These are phyloP conservation scores for Ariolimax columbianus DNA, from an alignment of 2,888 invertebrate species.

Conservation along the genomic window DNA sequence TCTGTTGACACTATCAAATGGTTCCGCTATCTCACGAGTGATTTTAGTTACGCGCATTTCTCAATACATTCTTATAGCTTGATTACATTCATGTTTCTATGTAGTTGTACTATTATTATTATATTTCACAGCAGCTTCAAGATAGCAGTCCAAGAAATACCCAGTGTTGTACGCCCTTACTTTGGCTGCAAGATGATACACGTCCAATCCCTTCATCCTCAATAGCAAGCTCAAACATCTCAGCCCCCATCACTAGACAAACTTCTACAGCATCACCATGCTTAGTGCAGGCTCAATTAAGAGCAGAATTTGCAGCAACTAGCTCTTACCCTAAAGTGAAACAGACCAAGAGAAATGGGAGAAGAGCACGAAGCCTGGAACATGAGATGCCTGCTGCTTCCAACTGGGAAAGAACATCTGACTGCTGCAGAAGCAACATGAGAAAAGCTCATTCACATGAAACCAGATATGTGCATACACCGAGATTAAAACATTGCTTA, in stretches of 20 bases:
- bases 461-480: background rate
- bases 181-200: too few species aligned
- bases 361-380: constrained; percentile 55
- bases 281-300: background rate
- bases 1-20: too few species aligned
- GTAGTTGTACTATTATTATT: too few species aligned
- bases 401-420: background rate
- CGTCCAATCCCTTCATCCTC: too few species aligned
- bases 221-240: too few species aligned
- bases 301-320: background rate
- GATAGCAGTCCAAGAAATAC: too few species aligned
- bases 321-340: constrained; percentile 8
- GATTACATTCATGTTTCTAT: too few species aligned
- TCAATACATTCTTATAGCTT: too few species aligned
- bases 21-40: too few species aligned
- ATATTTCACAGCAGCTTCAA: too few species aligned
- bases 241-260: background rate
- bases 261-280: background rate
- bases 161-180: too few species aligned
- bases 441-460: constrained; percentile 11
- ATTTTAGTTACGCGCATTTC: too few species aligned
- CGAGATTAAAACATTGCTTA: constrained; percentile 41
- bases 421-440: background rate
- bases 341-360: constrained; percentile 61
- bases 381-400: background rate